Evolutionary conservation across 2,888 invertebrate genomes (phyloP).

Genomic region (Sussaba pulchella): DNA sequence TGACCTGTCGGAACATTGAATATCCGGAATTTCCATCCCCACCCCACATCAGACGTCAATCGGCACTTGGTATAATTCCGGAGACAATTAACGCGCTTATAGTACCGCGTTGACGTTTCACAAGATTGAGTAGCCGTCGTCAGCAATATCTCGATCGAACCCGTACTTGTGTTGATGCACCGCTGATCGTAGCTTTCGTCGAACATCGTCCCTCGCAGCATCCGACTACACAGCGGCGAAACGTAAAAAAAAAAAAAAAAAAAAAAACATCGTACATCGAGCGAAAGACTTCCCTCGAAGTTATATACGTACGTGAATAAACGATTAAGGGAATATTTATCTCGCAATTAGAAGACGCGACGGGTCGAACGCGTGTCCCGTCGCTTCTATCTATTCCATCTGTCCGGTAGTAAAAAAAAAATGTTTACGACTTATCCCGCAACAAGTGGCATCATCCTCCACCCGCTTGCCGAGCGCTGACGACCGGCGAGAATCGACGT

Average conservation of each 20-base stretch:
- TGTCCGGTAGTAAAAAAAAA: slow-evolving; percentile 63
- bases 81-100: no score
- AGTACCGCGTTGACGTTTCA: neutral
- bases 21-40: no score
- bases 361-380: slow-evolving; percentile 65
- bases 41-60: no score
- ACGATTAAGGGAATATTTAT: slow-evolving; percentile 75
- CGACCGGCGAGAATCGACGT: neutral
- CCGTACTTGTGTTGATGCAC: neutral
- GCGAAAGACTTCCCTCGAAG: slow-evolving; percentile 53
- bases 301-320: slow-evolving; percentile 65
- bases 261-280: slow-evolving; percentile 55
- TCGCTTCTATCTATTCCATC: slow-evolving; percentile 64
- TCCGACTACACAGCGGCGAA: slow-evolving; percentile 11
- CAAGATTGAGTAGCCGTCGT: slow-evolving; percentile 2
- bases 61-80: no score
- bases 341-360: slow-evolving; percentile 67
- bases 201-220: slow-evolving; percentile 24
- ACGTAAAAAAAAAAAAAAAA: no score
- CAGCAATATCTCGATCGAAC: slow-evolving; percentile 22
- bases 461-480: neutral
- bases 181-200: neutral
- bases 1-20: no score
- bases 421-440: slow-evolving; percentile 58
- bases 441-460: slow-evolving; percentile 44